Evolutionary conservation across 1,140 invertebrate species (phyloP).

Genomic region (Drosophila takahashii): DNA sequence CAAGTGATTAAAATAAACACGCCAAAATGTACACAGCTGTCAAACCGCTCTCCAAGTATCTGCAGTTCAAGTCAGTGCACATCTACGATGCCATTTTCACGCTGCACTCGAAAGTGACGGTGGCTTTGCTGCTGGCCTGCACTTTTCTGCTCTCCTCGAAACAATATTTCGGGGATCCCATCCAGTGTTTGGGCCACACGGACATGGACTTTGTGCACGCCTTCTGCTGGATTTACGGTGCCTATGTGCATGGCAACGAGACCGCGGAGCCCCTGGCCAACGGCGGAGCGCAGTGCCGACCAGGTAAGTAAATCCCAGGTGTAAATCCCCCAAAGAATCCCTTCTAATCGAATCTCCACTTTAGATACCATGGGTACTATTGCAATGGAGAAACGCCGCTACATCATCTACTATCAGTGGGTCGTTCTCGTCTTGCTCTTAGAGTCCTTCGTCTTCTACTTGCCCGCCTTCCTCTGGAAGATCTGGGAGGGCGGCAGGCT

Average conservation of each 20-base stretch:
- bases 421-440: slow-evolving; percentile 92
- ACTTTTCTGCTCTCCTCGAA: slow-evolving; percentile 89
- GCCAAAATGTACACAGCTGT: slow-evolving; percentile 71
- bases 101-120: slow-evolving; percentile 89
- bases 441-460: slow-evolving; percentile 91
- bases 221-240: slow-evolving; percentile 92
- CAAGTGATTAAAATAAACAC: not conserved
- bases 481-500: slow-evolving; percentile 89
- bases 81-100: slow-evolving; percentile 89
- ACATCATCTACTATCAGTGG: slow-evolving; percentile 95
- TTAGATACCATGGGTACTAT: slow-evolving; percentile 19
- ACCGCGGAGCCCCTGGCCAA: slow-evolving; percentile 60
- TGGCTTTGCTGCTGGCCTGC: slow-evolving; percentile 88
- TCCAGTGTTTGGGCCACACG: slow-evolving; percentile 87
- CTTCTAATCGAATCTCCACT: slow-evolving; percentile 27
- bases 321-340: slow-evolving; percentile 1
- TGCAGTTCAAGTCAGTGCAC: slow-evolving; percentile 87
- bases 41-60: slow-evolving; percentile 79
- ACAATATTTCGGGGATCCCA: slow-evolving; percentile 90
- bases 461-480: slow-evolving; percentile 92
- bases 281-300: slow-evolving; percentile 23
- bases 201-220: slow-evolving; percentile 88
- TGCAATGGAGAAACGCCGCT: slow-evolving; percentile 54
- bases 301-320: not conserved
- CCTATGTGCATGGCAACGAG: slow-evolving; percentile 87